Percentiles rank a stretch among this genome's conserved stretches.
Conservation (phyloP, 2,888 invertebrate genomes). For the Aphrophora alni region DNA sequence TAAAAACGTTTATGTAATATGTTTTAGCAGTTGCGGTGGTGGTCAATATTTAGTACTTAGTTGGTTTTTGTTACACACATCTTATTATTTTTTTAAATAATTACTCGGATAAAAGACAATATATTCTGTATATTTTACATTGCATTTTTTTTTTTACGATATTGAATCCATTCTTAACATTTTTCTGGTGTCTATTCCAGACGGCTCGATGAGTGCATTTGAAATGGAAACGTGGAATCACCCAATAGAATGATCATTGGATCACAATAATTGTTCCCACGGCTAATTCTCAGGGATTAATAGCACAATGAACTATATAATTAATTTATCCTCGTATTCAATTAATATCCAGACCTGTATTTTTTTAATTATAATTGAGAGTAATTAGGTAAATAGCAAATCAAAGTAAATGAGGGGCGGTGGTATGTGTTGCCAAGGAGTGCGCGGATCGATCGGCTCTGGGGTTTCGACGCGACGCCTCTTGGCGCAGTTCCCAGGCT, state of each 20-base stretch:
- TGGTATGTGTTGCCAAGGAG: background rate
- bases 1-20: too few species aligned
- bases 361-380: background rate
- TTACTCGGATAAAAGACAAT: too few species aligned
- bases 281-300: too few species aligned
- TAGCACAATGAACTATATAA: background rate
- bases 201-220: background rate
- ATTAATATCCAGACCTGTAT: background rate
- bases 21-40: too few species aligned
- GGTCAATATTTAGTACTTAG: too few species aligned
- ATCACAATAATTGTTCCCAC: too few species aligned
- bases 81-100: too few species aligned
- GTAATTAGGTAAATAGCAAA: slow-evolving; percentile 6
- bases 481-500: slow-evolving; percentile 3
- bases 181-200: background rate
- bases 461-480: background rate
- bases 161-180: too few species aligned
- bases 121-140: too few species aligned
- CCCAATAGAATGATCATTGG: background rate
- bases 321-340: background rate
- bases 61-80: too few species aligned
- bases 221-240: background rate
- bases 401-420: slow-evolving; percentile 6
- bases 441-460: background rate
- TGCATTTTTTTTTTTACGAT: too few species aligned